phyloP scores from a whole-genome alignment of 2,888 invertebrate species.

The Hirtodrosophila duncani region DNA sequence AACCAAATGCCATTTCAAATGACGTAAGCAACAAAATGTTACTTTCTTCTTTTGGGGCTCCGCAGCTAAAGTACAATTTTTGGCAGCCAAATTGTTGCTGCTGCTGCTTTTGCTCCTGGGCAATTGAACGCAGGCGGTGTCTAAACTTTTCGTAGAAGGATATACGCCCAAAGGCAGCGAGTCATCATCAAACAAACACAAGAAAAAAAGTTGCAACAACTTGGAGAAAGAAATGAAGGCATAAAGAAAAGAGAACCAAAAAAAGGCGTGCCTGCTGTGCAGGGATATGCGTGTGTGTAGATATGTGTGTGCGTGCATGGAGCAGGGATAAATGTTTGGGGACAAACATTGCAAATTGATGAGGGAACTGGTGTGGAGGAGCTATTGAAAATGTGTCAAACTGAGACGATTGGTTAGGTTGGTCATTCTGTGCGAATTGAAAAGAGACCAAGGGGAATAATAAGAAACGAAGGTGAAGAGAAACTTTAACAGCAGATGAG shows the following conservation, averaged over 20 bases:
- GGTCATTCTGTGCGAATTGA: slow-evolving; percentile 9
- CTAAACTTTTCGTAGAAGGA: slow-evolving; percentile 29
- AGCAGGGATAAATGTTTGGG: slow-evolving; percentile 4
- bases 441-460: slow-evolving; percentile 1
- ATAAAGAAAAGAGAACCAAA: no score
- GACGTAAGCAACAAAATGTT: slow-evolving; percentile 36
- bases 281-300: no score
- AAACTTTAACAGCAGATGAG: no score
- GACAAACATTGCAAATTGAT: slow-evolving; percentile 24
- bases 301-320: no score
- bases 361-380: slow-evolving; percentile 7
- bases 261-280: slow-evolving; percentile 16
- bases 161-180: slow-evolving; percentile 5
- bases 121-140: slow-evolving; percentile 32
- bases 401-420: slow-evolving; percentile 31
- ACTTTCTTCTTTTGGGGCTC: no score
- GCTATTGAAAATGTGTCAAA: slow-evolving; percentile 57
- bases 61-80: slow-evolving; percentile 17
- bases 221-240: no score
- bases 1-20: slow-evolving; percentile 32
- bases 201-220: no score
- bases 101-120: slow-evolving; percentile 12
- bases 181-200: no score
- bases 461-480: slow-evolving; percentile 5
- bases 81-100: background rate